Conservation (phyloP, 2,113 vertebrate genomes). For the Recurvirostra avosetta region DNA sequence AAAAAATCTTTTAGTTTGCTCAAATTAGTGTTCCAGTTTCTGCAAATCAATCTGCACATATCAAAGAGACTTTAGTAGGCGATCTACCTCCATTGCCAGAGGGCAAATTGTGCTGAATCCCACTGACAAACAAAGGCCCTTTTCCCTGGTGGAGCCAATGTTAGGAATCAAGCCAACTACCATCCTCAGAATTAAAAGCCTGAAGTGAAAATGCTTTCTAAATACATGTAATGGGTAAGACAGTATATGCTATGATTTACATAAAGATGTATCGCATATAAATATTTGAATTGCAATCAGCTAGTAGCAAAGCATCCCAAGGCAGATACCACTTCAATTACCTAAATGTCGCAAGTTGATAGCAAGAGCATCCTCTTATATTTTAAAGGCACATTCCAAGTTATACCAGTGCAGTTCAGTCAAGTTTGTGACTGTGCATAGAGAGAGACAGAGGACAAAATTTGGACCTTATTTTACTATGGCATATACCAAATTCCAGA, state of each 20-base stretch:
- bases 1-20: neutral
- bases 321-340: neutral
- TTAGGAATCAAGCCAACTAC: neutral
- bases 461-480: neutral
- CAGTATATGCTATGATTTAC: neutral
- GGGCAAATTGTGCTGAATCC: neutral
- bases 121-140: neutral
- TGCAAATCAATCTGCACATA: neutral
- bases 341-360: neutral
- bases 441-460: neutral
- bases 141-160: neutral
- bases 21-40: neutral
- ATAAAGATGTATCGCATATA: neutral
- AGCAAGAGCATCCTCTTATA: neutral
- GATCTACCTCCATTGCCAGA: neutral
- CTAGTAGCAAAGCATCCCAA: neutral
- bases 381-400: neutral
- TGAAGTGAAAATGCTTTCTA: neutral
- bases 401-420: neutral
- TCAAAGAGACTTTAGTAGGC: neutral
- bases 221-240: neutral
- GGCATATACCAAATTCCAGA: neutral
- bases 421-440: neutral
- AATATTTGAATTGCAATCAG: conserved; percentile 1
- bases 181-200: neutral